These are phyloP conservation scores for Sceloporus undulatus DNA, from an alignment of 2,113 vertebrate species.

Conservation along the genomic window DNA sequence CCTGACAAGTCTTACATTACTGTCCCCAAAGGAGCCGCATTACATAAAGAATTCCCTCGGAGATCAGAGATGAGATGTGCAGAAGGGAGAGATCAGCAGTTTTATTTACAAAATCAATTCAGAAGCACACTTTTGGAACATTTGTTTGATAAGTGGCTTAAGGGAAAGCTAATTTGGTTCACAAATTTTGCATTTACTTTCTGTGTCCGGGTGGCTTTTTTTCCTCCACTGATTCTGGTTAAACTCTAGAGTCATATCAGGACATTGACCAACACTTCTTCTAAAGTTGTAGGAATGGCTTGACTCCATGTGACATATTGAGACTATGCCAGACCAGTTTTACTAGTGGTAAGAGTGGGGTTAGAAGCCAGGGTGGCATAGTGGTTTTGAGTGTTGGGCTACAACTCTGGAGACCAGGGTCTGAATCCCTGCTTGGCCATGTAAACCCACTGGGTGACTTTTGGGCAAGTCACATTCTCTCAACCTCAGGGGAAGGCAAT, in stretches of 20 bases:
- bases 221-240: not conserved
- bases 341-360: too few species aligned
- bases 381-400: too few species aligned
- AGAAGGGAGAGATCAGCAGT: slow-evolving; percentile 26
- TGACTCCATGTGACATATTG: not conserved
- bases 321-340: not conserved
- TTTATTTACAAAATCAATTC: slow-evolving; percentile 4
- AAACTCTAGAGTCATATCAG: slow-evolving; percentile 37
- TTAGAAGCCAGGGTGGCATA: too few species aligned
- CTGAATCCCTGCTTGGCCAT: too few species aligned
- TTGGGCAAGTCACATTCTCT: too few species aligned
- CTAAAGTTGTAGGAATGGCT: slow-evolving; percentile 13
- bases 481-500: too few species aligned
- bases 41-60: slow-evolving; percentile 39
- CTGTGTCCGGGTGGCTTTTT: not conserved
- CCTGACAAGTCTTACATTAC: not conserved
- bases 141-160: slow-evolving; percentile 11
- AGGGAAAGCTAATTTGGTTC: slow-evolving; percentile 32
- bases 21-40: slow-evolving; percentile 32
- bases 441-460: too few species aligned
- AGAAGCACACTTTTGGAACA: not conserved
- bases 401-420: too few species aligned
- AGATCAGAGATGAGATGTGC: slow-evolving; percentile 27
- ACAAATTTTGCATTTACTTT: not conserved
- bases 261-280: slow-evolving; percentile 35